A percentile compares a stretch with the other conserved stretches of the same genome.
phyloP scores from a whole-genome alignment of 2,888 invertebrate species.

The Alcis repandata region DNA sequence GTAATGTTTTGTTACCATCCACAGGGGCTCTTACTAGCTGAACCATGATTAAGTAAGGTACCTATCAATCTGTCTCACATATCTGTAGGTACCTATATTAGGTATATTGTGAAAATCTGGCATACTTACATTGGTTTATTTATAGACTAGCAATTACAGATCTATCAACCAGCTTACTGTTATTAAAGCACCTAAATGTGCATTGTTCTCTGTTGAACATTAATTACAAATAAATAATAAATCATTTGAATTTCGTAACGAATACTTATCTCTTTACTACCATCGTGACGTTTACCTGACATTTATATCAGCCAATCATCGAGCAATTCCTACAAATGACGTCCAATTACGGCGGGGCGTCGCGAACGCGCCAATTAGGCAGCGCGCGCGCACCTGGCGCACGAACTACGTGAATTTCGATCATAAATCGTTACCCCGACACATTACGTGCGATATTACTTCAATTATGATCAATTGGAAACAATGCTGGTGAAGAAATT shows the following conservation, averaged over 20 bases:
- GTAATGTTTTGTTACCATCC: neutral
- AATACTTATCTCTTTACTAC: slow-evolving; percentile 43
- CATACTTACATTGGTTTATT: no score
- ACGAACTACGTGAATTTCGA: slow-evolving; percentile 70
- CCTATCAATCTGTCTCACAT: no score
- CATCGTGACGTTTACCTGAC: slow-evolving; percentile 71
- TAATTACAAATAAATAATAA: neutral
- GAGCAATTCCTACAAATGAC: slow-evolving; percentile 77
- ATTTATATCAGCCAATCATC: slow-evolving; percentile 74
- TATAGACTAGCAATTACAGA: neutral
- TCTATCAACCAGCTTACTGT: neutral
- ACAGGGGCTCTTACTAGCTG: neutral
- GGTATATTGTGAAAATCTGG: no score
- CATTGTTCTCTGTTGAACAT: neutral
- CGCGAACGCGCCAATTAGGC: slow-evolving; percentile 81
- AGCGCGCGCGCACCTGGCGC: slow-evolving; percentile 79
- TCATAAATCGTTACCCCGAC: slow-evolving; percentile 69
- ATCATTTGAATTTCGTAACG: slow-evolving; percentile 35
- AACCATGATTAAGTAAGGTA: neutral
- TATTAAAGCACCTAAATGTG: neutral
- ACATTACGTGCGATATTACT: slow-evolving; percentile 59
- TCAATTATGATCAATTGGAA: slow-evolving; percentile 57
- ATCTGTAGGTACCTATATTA: no score
- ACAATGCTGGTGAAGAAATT: slow-evolving; percentile 29
- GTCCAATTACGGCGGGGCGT: slow-evolving; percentile 81